Evolutionary conservation across 1,140 invertebrate species (phyloP), one percentile per base, ranked within the genome.

Genomic region (Ceratoteleas bidentatus): DNA sequence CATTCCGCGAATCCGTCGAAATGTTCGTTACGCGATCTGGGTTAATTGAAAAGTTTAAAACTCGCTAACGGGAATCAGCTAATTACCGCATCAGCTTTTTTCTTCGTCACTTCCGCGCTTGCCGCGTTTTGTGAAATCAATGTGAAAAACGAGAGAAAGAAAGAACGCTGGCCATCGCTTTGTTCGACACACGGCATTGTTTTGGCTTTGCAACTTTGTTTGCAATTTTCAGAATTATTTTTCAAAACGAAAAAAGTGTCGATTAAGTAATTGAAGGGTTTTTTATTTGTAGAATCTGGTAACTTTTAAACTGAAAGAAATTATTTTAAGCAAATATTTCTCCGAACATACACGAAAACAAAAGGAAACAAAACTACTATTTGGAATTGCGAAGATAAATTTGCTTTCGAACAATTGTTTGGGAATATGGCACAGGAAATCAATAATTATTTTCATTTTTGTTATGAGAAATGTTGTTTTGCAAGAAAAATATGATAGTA

Each of bases 11-110:
- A 74, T 54, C 70, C 60, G 45, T 54, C 50, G 32, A 60, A 80
- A 73, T 70, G 61, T 60, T 70, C 73, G 34, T 52, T 38, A 60
- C 32, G 54, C 69, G 69, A 85, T 83, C 60, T 81, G 50, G 66
- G 79, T 85, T 87, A 85, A 86, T 87, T 85, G 83, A 86, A 85
- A 84, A 87, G 84, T 85, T 86, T 77, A 77, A 82, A 84, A 76
- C 24, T 86, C 77, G 83, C 76, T 68, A 74, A 74, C 58, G 70
- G 56, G 70, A 84, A 85, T 86, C 75, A 84, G 68, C 82, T 87
- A 85, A 87, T 87, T 87, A 83, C 49, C 69, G 52, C 58, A 78
- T 52, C 72, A 50, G 32, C 45, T 52, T 77, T 84, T 72, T 76
- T 75, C 57, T 56, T 56, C 61, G 3, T 15, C 36, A n/a, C 56